phyloP scores from a whole-genome alignment of 2,113 vertebrate species.

The Oncorhynchus keta region DNA sequence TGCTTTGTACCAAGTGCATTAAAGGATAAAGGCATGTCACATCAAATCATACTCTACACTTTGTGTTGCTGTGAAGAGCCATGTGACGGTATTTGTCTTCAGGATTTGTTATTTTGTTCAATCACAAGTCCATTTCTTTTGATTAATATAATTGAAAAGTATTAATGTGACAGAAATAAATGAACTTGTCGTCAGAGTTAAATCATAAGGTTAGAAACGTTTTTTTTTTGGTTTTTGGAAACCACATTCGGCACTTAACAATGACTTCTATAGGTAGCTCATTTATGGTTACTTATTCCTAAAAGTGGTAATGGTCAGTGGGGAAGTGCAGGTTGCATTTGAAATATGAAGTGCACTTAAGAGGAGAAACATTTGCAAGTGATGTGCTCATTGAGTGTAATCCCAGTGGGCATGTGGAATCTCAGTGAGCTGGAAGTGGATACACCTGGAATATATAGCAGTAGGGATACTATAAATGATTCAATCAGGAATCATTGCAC shows the following conservation, averaged over 20 bases:
- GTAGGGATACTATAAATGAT: too few relatives aligned
- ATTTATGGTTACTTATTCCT: neutral
- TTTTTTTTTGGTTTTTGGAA: neutral
- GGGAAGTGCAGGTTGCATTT: neutral
- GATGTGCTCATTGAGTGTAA: neutral
- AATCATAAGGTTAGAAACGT: neutral
- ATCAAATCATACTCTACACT: neutral
- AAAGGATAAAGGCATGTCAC: neutral
- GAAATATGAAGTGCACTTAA: neutral
- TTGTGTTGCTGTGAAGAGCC: neutral
- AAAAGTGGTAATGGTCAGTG: neutral
- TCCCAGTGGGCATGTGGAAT: too few relatives aligned
- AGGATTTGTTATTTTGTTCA: neutral
- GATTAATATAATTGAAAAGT: neutral
- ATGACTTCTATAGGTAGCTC: neutral
- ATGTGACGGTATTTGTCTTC: neutral
- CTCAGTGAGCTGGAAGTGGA: too few relatives aligned
- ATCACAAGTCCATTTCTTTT: neutral
- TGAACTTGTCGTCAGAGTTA: neutral
- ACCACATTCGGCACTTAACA: neutral
- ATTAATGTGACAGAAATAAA: neutral
- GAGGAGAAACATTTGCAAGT: neutral
- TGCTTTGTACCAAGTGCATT: neutral
- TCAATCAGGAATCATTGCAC: too few relatives aligned
- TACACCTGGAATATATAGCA: too few relatives aligned